phyloP scores from a whole-genome alignment of 2,797 vertebrate genomes.

The Coreius guichenoti region DNA sequence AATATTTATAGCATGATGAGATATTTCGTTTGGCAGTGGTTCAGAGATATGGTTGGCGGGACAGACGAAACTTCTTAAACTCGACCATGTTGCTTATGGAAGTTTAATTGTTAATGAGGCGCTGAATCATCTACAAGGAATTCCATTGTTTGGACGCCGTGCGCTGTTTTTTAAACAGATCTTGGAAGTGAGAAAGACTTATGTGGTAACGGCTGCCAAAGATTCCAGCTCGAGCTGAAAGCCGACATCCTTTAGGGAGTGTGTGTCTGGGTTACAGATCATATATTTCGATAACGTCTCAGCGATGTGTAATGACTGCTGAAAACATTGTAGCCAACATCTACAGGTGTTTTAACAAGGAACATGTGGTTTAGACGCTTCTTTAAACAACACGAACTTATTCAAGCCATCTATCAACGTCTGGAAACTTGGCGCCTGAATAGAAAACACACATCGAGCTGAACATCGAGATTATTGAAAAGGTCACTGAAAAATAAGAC shows the following conservation, averaged over 20 bases:
- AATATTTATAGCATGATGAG: constrained; percentile 62
- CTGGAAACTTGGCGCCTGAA: constrained; percentile 50
- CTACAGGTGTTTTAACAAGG: constrained; percentile 57
- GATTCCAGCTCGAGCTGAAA: constrained; percentile 35
- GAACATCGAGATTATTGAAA: background rate
- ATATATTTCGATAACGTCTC: constrained; percentile 47
- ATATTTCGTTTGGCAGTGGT: constrained; percentile 63
- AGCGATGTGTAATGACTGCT: constrained; percentile 28
- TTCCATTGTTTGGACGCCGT: constrained; percentile 62
- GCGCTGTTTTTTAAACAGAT: constrained; percentile 50
- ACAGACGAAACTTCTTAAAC: constrained; percentile 34
- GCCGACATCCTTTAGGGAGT: constrained; percentile 53
- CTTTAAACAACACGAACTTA: constrained; percentile 45
- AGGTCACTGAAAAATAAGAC: constrained; percentile 14
- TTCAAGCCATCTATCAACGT: constrained; percentile 20
- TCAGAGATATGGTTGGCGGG: constrained; percentile 57
- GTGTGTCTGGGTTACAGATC: constrained; percentile 55
- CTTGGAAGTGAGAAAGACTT: constrained; percentile 54
- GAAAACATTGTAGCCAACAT: constrained; percentile 44
- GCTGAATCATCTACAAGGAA: constrained; percentile 57
- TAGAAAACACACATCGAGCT: constrained; percentile 26
- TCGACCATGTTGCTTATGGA: constrained; percentile 57
- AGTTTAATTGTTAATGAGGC: constrained; percentile 73
- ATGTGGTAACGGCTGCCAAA: constrained; percentile 39
- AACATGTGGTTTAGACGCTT: constrained; percentile 38